Percentiles rank a stretch among this genome's conserved stretches.
These are phyloP conservation scores for Orchesella cincta DNA, from an alignment of 1,140 invertebrate species.

Conservation along the genomic window DNA sequence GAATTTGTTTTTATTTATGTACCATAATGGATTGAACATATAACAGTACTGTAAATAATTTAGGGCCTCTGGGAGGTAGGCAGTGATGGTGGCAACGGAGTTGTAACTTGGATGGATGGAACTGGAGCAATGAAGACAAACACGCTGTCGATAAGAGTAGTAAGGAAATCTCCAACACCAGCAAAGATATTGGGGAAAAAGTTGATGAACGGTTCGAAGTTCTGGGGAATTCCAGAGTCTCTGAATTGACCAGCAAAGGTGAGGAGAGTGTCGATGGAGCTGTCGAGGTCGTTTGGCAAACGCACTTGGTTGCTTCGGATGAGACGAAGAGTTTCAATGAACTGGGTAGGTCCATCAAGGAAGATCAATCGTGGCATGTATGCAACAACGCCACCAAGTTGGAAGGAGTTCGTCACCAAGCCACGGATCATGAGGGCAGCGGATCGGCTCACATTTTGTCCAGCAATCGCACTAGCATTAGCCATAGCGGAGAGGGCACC, in stretches of 20 bases:
- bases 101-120: too few relatives aligned
- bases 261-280: constrained; percentile 49
- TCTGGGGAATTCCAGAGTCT: constrained; percentile 44
- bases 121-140: constrained; percentile 46
- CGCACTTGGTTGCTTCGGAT: constrained; percentile 51
- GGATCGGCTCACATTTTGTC: constrained; percentile 40
- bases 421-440: constrained; percentile 47
- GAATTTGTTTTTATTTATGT: too few relatives aligned
- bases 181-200: constrained; percentile 46
- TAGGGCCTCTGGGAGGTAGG: too few relatives aligned
- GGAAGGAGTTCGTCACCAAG: constrained; percentile 48
- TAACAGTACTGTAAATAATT: too few relatives aligned
- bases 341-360: constrained; percentile 51
- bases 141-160: constrained; percentile 47
- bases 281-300: constrained; percentile 48
- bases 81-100: too few relatives aligned
- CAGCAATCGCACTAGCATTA: constrained; percentile 46
- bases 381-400: constrained; percentile 46
- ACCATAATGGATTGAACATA: too few relatives aligned
- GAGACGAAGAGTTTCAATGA: constrained; percentile 48
- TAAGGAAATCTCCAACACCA: constrained; percentile 49
- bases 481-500: constrained; percentile 40
- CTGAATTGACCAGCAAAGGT: constrained; percentile 49
- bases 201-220: constrained; percentile 40
- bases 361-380: constrained; percentile 51